Evolutionary conservation across 2,113 vertebrate genomes (phyloP), one percentile per base, ranked within the genome.

Genomic region (Carassius auratus): DNA sequence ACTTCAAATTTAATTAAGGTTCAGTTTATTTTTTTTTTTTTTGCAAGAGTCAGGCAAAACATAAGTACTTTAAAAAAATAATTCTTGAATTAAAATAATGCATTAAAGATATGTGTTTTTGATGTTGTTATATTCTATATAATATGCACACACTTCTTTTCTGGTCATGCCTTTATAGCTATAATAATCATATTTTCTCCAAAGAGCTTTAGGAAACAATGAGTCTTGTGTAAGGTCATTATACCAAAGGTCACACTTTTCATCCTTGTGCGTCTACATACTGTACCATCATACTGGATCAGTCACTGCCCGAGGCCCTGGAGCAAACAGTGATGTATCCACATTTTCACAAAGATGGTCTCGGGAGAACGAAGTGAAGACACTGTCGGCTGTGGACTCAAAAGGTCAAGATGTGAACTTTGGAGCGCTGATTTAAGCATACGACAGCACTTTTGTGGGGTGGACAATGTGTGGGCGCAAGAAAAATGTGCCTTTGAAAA

Each of bases 341-440:
- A 81, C 62, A 66, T 55, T 71, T 85, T 59, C 76, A 55, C 59
- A 76, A 77, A 77, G 38, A 38, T 50, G 57, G 57, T 76, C n/a
- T 48, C 38, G 7, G 74, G 75, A 76, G 42, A 45, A 36, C 3
- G 48, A 19, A 17, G 36, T 76, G 42, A 84, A 73, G 82, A 26
- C 69, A 71, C 73, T 78, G 30, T 61, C 21, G 76, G 75, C 75
- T 68, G 33, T 69, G 50, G 30, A 79, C 76, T 68, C 5, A 3
- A 85, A 85, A 79, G 75, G 84, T 71, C 75, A 69, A 23, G 19
- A 26, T 42, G 38, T 81, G 61, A 81, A 45, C 59, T 81, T 81
- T 66, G 57, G 59, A 48, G 36, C 4, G 12, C 76, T 79, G 76
- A 79, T 79, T 21, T 36, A 79, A 79, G 55, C 33, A 42, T 79